Evolutionary conservation across 2,888 invertebrate species (phyloP), one percentile per base, ranked within the genome.

Genomic region (Ornithoptera priamus): DNA sequence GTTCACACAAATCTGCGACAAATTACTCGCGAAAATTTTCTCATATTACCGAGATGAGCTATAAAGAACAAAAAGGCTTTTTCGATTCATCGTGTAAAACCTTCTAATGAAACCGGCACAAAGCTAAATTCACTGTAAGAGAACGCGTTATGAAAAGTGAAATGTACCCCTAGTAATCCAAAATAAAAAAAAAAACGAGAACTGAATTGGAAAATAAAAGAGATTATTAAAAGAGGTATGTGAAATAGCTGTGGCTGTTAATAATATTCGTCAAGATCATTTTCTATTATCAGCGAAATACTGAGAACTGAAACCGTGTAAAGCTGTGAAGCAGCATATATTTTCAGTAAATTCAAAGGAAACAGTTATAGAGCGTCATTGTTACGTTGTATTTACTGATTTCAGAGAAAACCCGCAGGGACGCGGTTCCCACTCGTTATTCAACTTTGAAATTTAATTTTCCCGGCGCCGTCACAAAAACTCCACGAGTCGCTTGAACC

Each of bases 401-500:
- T 46, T 62, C 46, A 1, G 15, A 42, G 62, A 58, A 63, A 58
- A 30, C 50, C 42, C 57, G 42, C 57, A 50, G 50, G 53, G 24
- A 63, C 68, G 53, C 46, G 46, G 5, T 53, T 24, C 36, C 63
- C 62, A 30, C 46, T 50, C 59, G 20, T 63, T 36, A 58, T 63
- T 46, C 68, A 59, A 68, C 36, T 68, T 63, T 68, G 59, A 68
- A 68, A 68, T 68, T 68, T 50, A 68, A 68, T 68, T 59, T 66
- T 22, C 50, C 36, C 24, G 39, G 36, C 58, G 58, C 46, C 58
- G 22, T 59, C 63, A 63, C 63, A 63, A 59, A 62, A 68, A 63
- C 24, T 68, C 42, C 42, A 1, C 42, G 57, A 62, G 62, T 56
- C 17, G 22, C 67, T 62, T 18, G 46, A 58, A 50, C 17, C 58